Percentiles rank a stretch among this genome's conserved stretches.
These are phyloP conservation scores for Myrmecophaga tridactyla DNA, from an alignment of 2,113 vertebrate species.

Conservation along the genomic window DNA sequence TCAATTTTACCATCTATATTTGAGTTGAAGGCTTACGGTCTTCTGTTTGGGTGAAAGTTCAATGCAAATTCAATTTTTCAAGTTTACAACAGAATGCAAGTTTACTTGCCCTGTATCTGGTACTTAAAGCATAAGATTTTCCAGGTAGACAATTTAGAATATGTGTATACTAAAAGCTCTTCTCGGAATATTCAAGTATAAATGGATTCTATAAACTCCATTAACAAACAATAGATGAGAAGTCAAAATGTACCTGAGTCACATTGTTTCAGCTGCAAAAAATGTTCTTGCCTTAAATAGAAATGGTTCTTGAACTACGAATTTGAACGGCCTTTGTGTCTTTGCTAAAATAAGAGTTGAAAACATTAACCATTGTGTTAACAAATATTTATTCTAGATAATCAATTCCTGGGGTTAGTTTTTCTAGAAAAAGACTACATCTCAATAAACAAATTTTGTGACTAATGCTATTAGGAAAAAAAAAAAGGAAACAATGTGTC, in stretches of 20 bases:
- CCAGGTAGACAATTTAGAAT: not conserved
- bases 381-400: not conserved
- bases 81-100: not conserved
- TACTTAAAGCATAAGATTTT: not conserved
- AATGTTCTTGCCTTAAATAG: not conserved
- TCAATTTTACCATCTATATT: not conserved
- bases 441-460: not conserved
- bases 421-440: not conserved
- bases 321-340: not conserved
- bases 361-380: not conserved
- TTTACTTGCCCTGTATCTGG: not conserved
- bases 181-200: constrained; percentile 39
- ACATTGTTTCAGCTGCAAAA: not conserved
- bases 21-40: not conserved
- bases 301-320: not conserved
- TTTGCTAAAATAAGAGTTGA: not conserved
- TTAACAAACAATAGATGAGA: not conserved
- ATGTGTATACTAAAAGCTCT: constrained; percentile 14
- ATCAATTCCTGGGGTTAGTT: not conserved
- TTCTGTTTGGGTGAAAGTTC: not conserved
- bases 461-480: not conserved
- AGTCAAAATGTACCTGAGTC: not conserved
- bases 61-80: not conserved
- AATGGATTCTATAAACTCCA: not conserved
- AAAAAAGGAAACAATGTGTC: not conserved